Conservation (phyloP, 2,113 vertebrate species). For the Cyanocitta stelleri region DNA sequence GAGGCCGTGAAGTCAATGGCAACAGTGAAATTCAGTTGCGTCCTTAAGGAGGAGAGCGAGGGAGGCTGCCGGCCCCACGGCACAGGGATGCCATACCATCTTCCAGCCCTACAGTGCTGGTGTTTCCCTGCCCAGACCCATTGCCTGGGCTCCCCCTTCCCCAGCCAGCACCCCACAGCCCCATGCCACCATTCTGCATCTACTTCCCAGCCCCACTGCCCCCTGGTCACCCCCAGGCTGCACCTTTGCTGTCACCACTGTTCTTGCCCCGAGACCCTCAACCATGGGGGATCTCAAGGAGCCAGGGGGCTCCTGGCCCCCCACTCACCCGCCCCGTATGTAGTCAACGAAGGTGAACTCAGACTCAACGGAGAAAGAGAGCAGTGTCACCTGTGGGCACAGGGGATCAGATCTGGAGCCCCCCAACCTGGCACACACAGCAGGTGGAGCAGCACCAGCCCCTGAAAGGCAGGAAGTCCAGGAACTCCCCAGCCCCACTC, state of each 20-base stretch:
- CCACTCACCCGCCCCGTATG: slow-evolving; percentile 94
- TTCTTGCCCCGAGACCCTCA: neutral
- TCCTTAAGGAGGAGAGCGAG: slow-evolving; percentile 72
- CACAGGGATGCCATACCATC: neutral
- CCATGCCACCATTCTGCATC: accelerated
- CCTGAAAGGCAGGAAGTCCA: neutral
- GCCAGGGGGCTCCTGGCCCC: neutral
- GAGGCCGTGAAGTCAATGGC: slow-evolving; percentile 98
- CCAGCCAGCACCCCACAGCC: neutral
- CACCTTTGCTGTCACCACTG: accelerated
- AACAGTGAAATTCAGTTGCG: slow-evolving; percentile 97
- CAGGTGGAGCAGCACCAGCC: neutral
- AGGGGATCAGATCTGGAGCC: neutral
- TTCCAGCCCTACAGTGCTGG: neutral
- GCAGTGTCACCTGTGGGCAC: slow-evolving; percentile 85
- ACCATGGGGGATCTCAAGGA: neutral
- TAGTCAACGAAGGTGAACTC: slow-evolving; percentile 98
- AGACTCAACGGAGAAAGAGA: slow-evolving; percentile 95
- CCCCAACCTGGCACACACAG: neutral
- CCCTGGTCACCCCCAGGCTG: neutral
- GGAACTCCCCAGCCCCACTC: slow-evolving; percentile 53
- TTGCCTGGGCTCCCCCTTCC: neutral
- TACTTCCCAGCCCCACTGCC: neutral
- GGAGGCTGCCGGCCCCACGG: neutral
- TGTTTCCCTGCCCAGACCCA: neutral